Evolutionary conservation across 2,113 vertebrate genomes (phyloP).

Genomic region (Sceloporus undulatus): DNA sequence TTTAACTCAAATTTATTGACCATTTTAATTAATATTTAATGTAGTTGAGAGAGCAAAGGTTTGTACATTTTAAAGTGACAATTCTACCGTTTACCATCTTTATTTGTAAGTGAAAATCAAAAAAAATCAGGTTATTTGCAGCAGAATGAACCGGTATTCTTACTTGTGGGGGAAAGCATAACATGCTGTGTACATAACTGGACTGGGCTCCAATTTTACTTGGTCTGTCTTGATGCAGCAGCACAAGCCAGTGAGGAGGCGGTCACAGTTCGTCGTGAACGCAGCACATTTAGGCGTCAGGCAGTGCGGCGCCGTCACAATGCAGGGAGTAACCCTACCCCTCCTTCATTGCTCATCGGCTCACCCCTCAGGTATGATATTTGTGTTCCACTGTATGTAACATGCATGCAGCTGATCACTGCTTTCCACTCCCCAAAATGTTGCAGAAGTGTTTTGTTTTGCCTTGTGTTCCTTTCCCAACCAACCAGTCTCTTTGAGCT

Average conservation of each 20-base stretch:
- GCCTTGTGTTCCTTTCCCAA: slow-evolving; percentile 50
- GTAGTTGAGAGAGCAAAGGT: neutral
- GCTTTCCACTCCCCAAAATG: slow-evolving; percentile 51
- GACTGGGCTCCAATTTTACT: slow-evolving; percentile 82
- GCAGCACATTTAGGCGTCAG: slow-evolving; percentile 99
- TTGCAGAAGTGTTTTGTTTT: slow-evolving; percentile 65
- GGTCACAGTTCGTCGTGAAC: slow-evolving; percentile 95
- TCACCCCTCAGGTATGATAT: slow-evolving; percentile 96
- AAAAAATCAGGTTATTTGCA: slow-evolving; percentile 20
- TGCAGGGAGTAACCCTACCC: slow-evolving; percentile 98
- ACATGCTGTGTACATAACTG: slow-evolving; percentile 75
- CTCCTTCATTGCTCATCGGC: slow-evolving; percentile 97
- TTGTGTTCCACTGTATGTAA: slow-evolving; percentile 80
- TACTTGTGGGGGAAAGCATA: slow-evolving; percentile 69
- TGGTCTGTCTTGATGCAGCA: slow-evolving; percentile 89
- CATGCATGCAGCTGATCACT: slow-evolving; percentile 77
- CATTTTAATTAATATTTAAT: neutral
- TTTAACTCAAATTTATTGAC: neutral
- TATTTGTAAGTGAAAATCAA: slow-evolving; percentile 12
- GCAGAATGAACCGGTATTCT: slow-evolving; percentile 29
- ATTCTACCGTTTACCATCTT: neutral
- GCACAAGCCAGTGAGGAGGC: slow-evolving; percentile 94
- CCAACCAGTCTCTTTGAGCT: slow-evolving; percentile 61
- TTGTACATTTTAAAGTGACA: neutral
- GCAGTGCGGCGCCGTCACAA: slow-evolving; percentile 98